A percentile compares a stretch with the other conserved stretches of the same genome.
Evolutionary conservation across 37 sponge, comb jelly and placozoan species (phyloP).

Genomic region (Beroe ovata): DNA sequence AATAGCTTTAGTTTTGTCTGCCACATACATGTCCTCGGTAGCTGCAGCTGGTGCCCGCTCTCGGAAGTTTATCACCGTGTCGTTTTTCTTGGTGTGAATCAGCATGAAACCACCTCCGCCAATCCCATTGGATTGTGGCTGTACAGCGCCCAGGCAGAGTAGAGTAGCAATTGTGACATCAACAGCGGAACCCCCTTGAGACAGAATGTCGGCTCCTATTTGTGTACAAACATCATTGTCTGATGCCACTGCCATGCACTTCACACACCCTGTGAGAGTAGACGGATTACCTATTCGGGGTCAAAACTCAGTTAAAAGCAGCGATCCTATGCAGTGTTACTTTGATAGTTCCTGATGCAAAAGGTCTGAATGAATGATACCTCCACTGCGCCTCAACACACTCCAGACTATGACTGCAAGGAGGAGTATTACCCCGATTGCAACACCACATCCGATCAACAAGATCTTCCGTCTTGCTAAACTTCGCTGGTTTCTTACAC

Average conservation of each 20-base stretch:
- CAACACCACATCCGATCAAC: too few relatives aligned
- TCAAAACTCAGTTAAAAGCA: too few relatives aligned
- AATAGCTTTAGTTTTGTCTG: background rate
- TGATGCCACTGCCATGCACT: constrained; percentile 59
- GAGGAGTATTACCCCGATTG: too few relatives aligned
- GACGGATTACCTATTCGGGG: background rate
- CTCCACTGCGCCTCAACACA: too few relatives aligned
- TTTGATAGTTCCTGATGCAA: too few relatives aligned
- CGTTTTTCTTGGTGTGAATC: background rate
- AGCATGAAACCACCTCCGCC: constrained; percentile 59
- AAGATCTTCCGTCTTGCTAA: too few relatives aligned
- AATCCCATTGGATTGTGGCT: constrained; percentile 63
- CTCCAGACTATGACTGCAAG: too few relatives aligned
- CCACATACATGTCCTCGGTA: constrained; percentile 31
- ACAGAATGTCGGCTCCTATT: constrained; percentile 28
- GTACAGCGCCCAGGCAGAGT: constrained; percentile 35
- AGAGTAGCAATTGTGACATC: constrained; percentile 26
- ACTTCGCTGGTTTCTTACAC: too few relatives aligned
- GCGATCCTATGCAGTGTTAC: too few relatives aligned
- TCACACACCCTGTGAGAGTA: background rate
- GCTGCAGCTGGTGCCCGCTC: constrained; percentile 20
- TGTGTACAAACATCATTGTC: constrained; percentile 59
- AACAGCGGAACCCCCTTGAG: constrained; percentile 7
- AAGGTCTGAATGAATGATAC: too few relatives aligned
- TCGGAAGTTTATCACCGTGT: background rate